Evolutionary conservation across 35 echinoderm and acorn worm genomes (phyloP).

Genomic region (Strongylocentrotus purpuratus): DNA sequence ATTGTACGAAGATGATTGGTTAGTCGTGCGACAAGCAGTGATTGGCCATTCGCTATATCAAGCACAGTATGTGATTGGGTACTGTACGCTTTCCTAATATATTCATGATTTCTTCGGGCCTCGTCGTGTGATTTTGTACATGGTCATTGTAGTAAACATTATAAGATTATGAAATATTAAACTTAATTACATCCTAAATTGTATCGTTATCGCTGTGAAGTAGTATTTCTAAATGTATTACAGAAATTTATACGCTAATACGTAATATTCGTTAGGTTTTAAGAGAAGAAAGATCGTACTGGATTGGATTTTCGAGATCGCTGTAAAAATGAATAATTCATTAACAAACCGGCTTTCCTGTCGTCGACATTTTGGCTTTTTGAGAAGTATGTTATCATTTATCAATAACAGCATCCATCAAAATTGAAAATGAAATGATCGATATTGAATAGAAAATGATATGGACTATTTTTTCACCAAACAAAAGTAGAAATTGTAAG

Average conservation of each 20-base stretch:
- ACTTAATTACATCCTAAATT: background rate
- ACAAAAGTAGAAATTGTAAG: background rate
- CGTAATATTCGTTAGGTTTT: background rate
- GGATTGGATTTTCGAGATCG: background rate
- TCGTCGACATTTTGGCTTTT: background rate
- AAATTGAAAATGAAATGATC: background rate
- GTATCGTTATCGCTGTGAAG: background rate
- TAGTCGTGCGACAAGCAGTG: background rate
- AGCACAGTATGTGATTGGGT: background rate
- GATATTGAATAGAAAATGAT: too few species aligned
- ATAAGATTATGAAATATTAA: background rate
- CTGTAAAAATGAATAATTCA: background rate
- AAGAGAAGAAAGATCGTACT: background rate
- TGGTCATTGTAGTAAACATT: background rate
- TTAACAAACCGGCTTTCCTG: background rate
- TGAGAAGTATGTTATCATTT: background rate
- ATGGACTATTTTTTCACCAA: background rate
- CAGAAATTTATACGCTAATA: background rate
- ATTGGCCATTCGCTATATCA: background rate
- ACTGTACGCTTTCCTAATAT: background rate
- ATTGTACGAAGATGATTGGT: background rate
- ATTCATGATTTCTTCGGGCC: background rate
- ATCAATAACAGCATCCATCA: background rate
- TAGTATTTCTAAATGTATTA: background rate
- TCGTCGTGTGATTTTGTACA: background rate